Percentiles rank a stretch among this genome's conserved stretches.
Conservation (phyloP, 1,140 invertebrate species). For the Steinernema feltiae region DNA sequence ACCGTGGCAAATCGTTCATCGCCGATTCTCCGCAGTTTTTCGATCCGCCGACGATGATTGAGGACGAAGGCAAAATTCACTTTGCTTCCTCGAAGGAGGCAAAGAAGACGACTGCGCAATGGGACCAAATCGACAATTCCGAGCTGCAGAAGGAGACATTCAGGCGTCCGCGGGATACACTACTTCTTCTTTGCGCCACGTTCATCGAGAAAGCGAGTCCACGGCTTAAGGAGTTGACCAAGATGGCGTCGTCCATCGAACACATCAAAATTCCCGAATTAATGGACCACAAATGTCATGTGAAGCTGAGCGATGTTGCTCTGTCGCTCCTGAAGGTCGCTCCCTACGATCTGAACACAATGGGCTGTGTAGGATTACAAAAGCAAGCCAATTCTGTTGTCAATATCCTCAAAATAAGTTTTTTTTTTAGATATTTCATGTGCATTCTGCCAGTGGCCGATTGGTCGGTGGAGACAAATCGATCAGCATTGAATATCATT, state of each 20-base stretch:
- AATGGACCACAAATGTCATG: conserved; percentile 86
- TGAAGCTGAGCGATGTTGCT: conserved; percentile 87
- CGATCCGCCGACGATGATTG: conserved; percentile 53
- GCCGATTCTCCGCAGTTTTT: conserved; percentile 57
- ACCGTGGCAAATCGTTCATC: conserved; percentile 57
- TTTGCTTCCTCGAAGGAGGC: conserved; percentile 18
- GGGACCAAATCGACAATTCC: conserved; percentile 37
- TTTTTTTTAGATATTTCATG: conserved; percentile 85
- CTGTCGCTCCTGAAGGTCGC: conserved; percentile 91
- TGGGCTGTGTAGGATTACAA: conserved; percentile 73
- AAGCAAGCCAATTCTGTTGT: conserved; percentile 36
- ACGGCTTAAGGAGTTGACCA: conserved; percentile 73
- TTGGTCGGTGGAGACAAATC: conserved; percentile 87
- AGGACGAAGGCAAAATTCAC: conserved; percentile 44
- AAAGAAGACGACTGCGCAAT: conserved; percentile 8
- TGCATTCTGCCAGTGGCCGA: conserved; percentile 87
- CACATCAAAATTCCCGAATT: conserved; percentile 82
- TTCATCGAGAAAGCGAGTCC: conserved; percentile 74
- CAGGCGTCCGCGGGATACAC: conserved; percentile 68
- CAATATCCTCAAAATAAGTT: neutral
- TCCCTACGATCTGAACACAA: conserved; percentile 89
- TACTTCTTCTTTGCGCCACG: conserved; percentile 76
- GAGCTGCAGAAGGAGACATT: conserved; percentile 71
- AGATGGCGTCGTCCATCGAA: conserved; percentile 64
- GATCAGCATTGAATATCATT: conserved; percentile 85